A percentile compares a stretch with the other conserved stretches of the same genome.
Conservation (phyloP, 2,797 vertebrate species). For the Nannoperca australis region DNA sequence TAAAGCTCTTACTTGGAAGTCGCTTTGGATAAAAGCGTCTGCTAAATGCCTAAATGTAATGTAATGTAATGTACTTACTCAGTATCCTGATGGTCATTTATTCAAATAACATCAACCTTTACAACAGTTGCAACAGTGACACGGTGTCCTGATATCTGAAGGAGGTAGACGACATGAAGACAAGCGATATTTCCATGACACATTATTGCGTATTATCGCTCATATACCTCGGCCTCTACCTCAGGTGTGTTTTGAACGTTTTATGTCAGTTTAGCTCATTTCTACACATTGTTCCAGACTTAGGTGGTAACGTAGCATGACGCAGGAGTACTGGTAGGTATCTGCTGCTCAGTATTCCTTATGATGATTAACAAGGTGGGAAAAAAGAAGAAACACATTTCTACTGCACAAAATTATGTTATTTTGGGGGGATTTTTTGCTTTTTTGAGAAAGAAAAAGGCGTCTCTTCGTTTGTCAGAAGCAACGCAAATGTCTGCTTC, state of each 20-base stretch:
- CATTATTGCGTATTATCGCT: background rate
- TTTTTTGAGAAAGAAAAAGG: constrained; percentile 6
- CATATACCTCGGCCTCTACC: background rate
- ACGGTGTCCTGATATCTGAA: no score
- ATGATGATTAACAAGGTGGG: background rate
- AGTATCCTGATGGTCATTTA: background rate
- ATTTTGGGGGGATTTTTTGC: background rate
- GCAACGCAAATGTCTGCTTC: constrained; percentile 22
- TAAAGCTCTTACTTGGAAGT: no score
- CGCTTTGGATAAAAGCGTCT: no score
- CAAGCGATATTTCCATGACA: background rate
- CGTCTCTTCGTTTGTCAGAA: constrained; percentile 9
- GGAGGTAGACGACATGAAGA: background rate
- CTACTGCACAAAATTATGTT: background rate
- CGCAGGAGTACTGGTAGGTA: background rate
- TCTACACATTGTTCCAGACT: background rate
- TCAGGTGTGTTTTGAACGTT: background rate
- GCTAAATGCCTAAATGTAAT: no score
- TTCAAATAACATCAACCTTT: background rate
- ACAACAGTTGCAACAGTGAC: background rate
- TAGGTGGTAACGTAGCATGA: background rate
- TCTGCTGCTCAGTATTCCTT: background rate
- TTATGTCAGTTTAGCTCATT: background rate
- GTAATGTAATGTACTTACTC: no score
- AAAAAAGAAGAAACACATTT: background rate